Conservation (phyloP, 2,888 invertebrate species). For the Temnothorax unifasciatus region DNA sequence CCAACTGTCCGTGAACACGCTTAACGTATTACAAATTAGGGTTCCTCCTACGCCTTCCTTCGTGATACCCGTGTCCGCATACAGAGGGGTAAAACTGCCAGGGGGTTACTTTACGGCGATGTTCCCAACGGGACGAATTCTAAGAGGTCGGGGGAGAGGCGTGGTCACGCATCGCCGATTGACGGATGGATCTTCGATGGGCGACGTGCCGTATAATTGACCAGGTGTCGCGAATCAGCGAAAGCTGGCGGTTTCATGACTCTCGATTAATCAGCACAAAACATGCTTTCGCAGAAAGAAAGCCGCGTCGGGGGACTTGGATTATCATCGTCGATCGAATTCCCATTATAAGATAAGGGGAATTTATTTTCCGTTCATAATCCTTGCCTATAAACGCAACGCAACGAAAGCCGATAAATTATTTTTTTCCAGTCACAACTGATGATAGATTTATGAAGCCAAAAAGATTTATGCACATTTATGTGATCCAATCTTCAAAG, state of each 20-base stretch:
- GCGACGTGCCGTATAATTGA: constrained; percentile 75
- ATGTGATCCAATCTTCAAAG: not conserved
- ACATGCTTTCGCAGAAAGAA: constrained; percentile 3
- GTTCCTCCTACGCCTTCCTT: constrained; percentile 31
- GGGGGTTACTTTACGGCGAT: constrained; percentile 57
- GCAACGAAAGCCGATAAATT: not conserved
- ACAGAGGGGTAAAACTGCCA: constrained; percentile 56
- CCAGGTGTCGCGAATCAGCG: constrained; percentile 71
- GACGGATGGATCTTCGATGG: constrained; percentile 71
- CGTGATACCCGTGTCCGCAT: constrained; percentile 25
- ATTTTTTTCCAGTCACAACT: not conserved
- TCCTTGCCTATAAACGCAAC: not conserved
- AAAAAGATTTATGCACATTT: not conserved
- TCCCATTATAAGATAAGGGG: constrained; percentile 8
- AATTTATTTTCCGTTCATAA: constrained; percentile 9
- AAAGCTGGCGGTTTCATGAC: constrained; percentile 43
- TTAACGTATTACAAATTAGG: constrained; percentile 39
- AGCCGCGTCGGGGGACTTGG: not conserved
- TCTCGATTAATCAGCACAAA: constrained; percentile 46
- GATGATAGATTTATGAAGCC: not conserved
- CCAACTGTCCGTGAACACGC: constrained; percentile 45
- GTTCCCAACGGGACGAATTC: constrained; percentile 62
- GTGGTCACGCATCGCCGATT: constrained; percentile 69
- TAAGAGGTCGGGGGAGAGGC: constrained; percentile 19
- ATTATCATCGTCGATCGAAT: constrained; percentile 20